phyloP scores from a whole-genome alignment of 2,888 invertebrate genomes.

The Abrostola triplasia region DNA sequence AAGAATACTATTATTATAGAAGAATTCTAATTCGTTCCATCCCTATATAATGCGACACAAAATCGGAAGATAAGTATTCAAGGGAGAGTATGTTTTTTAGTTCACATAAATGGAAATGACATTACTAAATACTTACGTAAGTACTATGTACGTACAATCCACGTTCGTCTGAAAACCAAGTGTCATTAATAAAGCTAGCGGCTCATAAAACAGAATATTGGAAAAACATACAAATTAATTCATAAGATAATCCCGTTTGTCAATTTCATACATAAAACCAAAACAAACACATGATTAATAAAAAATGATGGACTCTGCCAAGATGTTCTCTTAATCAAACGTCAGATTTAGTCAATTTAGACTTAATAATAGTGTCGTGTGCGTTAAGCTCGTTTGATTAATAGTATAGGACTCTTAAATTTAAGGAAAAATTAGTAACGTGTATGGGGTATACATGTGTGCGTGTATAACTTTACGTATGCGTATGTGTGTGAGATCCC shows the following conservation, averaged over 20 bases:
- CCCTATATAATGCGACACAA: no score
- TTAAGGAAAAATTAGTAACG: conserved; percentile 64
- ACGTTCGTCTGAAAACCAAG: conserved; percentile 11
- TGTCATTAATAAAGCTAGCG: neutral
- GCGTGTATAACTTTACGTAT: conserved; percentile 15
- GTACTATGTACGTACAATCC: neutral
- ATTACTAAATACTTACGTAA: neutral
- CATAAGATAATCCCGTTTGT: conserved; percentile 10
- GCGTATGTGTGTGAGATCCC: conserved; percentile 10
- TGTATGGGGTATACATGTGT: conserved; percentile 29
- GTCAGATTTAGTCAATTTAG: conserved; percentile 85
- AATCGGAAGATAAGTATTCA: no score
- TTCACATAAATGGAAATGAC: no score
- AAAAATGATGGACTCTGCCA: conserved; percentile 52
- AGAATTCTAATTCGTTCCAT: no score
- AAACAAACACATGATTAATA: conserved; percentile 43
- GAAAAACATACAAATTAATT: conserved; percentile 9
- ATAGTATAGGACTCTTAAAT: conserved; percentile 75
- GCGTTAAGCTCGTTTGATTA: conserved; percentile 82
- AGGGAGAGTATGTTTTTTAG: no score
- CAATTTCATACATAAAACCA: conserved; percentile 27
- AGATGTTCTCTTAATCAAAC: conserved; percentile 83
- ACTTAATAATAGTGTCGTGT: conserved; percentile 81
- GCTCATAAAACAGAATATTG: neutral
- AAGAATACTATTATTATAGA: no score